Base-by-base conservation (phyloP, 2,113 vertebrate genomes). In the Hippocampus zosterae region DNA sequence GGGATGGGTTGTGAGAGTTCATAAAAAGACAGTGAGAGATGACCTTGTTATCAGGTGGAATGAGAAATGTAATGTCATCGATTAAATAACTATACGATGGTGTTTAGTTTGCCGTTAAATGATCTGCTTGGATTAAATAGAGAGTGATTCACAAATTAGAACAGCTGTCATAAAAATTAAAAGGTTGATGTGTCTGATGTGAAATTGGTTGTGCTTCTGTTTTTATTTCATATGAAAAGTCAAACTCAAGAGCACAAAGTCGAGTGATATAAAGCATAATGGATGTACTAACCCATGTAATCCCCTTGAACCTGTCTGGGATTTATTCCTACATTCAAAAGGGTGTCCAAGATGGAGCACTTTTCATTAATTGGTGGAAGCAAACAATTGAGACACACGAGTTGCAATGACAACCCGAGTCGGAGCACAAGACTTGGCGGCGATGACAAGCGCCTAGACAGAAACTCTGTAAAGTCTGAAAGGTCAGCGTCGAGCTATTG, bases 401-500 rank as follows among this genome's bases (percentile, higher is more conserved):
- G 29, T 62, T 21, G 7, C 16, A 16, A 61, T 11, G 52, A 55
- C 52, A 23, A 23, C 9, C 52, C 8, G 52, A 29, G 16, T 16
- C 18, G 8, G 59, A 37, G 29, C 29, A 8, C 5, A 8, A 33
- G 8, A 29, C 27, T 37, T 8, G 57, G 25, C 7, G 23, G 13
- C 25, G 27, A 33, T 23, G 21, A 42, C 63, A 42, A 65, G 63
- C 15, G 11, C 44, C 42, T 23, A 46, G 16, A 63, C 68, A 65
- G n/a, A 69, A 72, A 67, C 63, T 23, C 21, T 0, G 37, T 61
- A 71, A 44, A 69, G 65, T 7, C 59, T 40, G 27, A 85, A 86
- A 86, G 84, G 85, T 87, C 79, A 85, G 62, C 8, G 41, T 1
- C 50, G 42, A 71, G 60, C 65, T 59, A 73, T 70, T 68, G 6